phyloP scores from a whole-genome alignment of 2,113 vertebrate species.

The Promerops cafer region DNA sequence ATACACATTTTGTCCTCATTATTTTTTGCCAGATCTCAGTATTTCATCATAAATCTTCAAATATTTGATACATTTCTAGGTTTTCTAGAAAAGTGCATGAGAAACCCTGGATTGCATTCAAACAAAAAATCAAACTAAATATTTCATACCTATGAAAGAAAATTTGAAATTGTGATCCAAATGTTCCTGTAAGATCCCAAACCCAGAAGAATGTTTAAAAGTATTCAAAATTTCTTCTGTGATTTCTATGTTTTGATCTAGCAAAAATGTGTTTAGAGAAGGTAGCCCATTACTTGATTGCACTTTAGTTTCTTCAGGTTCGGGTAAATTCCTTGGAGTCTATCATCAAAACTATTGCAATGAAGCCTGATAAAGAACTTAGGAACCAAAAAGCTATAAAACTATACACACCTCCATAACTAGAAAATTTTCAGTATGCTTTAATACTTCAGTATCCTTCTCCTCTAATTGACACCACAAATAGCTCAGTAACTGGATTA shows the following conservation, averaged over 20 bases:
- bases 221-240: background rate
- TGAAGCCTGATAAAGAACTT: background rate
- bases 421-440: background rate
- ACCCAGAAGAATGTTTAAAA: background rate
- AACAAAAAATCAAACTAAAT: background rate
- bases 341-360: background rate
- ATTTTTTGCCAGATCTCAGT: background rate
- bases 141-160: background rate
- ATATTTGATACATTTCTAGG: background rate
- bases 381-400: background rate
- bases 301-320: background rate
- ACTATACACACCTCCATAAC: background rate
- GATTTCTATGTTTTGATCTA: background rate
- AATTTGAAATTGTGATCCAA: background rate
- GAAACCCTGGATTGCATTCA: background rate
- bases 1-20: fast-evolving
- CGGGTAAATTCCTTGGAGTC: background rate
- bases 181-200: background rate
- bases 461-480: background rate
- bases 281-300: background rate
- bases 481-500: background rate
- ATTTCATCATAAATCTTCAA: background rate
- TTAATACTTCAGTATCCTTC: background rate
- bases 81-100: background rate
- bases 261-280: background rate